phyloP scores from a whole-genome alignment of 1,140 invertebrate genomes.

The Hormaphis cornu region DNA sequence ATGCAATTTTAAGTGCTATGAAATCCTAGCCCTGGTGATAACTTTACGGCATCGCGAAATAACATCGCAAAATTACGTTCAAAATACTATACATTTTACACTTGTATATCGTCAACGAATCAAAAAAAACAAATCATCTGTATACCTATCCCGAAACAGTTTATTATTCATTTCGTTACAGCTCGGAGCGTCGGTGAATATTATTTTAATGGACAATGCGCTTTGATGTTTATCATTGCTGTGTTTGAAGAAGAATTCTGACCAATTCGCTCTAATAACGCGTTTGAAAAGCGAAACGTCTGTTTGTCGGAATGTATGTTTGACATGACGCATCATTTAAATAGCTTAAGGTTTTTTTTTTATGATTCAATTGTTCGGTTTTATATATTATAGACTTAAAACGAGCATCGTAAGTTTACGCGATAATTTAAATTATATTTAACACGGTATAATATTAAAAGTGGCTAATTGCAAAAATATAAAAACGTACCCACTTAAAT shows the following conservation, averaged over 20 bases:
- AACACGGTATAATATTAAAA: too few relatives aligned
- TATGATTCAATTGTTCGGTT: neutral
- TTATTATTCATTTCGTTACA: neutral
- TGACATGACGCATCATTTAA: neutral
- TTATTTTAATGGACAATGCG: neutral
- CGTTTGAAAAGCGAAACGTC: slow-evolving; percentile 19
- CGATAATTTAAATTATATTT: too few relatives aligned
- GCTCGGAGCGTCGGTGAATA: neutral
- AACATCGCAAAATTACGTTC: neutral
- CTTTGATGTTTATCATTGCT: neutral
- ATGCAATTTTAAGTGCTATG: too few relatives aligned
- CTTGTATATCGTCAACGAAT: neutral
- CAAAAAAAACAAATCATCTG: neutral
- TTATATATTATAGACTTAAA: too few relatives aligned
- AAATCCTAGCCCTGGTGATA: too few relatives aligned
- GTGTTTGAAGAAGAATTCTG: neutral
- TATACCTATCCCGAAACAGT: neutral
- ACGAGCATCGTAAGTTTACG: too few relatives aligned
- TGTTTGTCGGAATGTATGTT: neutral
- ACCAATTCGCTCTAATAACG: slow-evolving; percentile 19
- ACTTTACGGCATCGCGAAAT: too few relatives aligned
- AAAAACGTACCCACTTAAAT: too few relatives aligned
- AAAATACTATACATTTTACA: neutral
- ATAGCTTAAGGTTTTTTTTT: neutral
- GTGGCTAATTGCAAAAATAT: too few relatives aligned